These are phyloP conservation scores for Ellobius talpinus DNA, from an alignment of 2,113 vertebrate genomes.

Conservation along the genomic window DNA sequence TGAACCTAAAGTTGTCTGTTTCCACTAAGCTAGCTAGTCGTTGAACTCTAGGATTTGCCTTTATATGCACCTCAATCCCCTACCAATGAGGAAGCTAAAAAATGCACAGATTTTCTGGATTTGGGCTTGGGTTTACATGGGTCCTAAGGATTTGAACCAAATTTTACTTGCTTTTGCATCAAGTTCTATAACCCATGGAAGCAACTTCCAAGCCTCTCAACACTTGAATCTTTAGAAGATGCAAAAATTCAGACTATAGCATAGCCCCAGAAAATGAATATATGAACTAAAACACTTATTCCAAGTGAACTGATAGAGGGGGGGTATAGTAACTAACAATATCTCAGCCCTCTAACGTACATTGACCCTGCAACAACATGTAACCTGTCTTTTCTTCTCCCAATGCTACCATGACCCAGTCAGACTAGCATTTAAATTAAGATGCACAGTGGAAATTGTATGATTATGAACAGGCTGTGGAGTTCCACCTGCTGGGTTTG, in stretches of 20 bases:
- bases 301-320: neutral
- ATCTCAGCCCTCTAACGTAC: neutral
- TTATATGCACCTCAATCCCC: neutral
- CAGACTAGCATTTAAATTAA: neutral
- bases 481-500: neutral
- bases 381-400: neutral
- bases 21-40: neutral
- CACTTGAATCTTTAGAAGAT: neutral
- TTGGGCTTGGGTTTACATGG: neutral
- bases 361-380: neutral
- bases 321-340: too few species aligned
- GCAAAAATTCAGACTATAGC: neutral
- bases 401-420: neutral
- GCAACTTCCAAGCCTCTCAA: neutral
- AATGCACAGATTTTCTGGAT: neutral
- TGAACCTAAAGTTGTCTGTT: neutral
- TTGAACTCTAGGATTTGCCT: neutral
- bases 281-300: neutral
- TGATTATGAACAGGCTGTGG: neutral
- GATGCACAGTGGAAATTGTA: neutral
- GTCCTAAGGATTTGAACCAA: neutral
- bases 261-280: neutral
- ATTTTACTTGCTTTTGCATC: neutral
- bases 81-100: neutral
- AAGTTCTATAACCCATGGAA: too few species aligned